Base-by-base conservation (phyloP, 2,888 invertebrate species). In the Lepidocyrtinus sp. region DNA sequence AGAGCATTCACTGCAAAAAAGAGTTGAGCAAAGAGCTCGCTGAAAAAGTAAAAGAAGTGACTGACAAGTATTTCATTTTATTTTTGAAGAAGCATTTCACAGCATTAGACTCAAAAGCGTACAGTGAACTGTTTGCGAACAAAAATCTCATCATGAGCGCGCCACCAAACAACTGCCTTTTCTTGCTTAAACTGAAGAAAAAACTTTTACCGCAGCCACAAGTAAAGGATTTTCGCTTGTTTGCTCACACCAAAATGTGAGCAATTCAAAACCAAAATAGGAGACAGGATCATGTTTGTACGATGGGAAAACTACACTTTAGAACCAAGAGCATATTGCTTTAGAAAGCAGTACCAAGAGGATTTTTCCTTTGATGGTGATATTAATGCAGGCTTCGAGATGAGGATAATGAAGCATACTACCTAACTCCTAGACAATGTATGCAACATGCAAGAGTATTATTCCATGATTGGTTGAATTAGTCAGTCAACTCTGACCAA, bases 171-270 rank as follows among this genome's bases (percentile, higher is more conserved):
- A n/a, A n/a, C n/a, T n/a, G n/a, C n/a, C n/a, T n/a, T 45, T 65
- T 65, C 27, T 65, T 65, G 27, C 45, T 65, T 45, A 65, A 27
- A 36, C 19, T 65, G 15, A 65, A n/a, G n/a, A 36, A 63, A 64
- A 65, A 36, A 65, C 65, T 65, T 65, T 65, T 65, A 36, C 65
- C 65, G 21, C 65, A 65, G 65, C 65, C 65, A 65, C 65, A 65
- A 36, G 15, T 45, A 65, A 63, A 65, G 45, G 36, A 5, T n/a
- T 65, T 36, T 36, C 24, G 27, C 36, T 21, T 45, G 45, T 65
- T 12, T 15, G 27, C 27, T n/a, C n/a, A n/a, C 15, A 65, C 2
- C 65, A 27, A 19, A 26, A 3, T n/a, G n/a, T n/a, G n/a, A n/a
- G n/a, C n/a, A 17, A 45, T 19, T 21, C 36, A 22, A 22, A 62